Conservation (phyloP, 2,113 vertebrate genomes). For the Sula dactylatra region DNA sequence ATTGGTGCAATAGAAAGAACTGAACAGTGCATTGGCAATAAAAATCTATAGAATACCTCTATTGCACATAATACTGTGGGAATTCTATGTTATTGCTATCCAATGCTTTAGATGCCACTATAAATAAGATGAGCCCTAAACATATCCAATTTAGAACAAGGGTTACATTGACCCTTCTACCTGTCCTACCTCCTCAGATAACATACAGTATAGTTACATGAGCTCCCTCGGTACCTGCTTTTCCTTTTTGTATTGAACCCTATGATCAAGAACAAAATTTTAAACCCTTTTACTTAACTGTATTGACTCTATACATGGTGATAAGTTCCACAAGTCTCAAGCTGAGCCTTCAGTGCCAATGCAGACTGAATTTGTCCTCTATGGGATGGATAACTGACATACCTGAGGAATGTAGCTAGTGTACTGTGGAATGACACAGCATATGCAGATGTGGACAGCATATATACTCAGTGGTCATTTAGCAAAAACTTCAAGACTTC, state of each 20-base stretch:
- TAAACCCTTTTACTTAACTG: background rate
- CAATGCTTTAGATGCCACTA: background rate
- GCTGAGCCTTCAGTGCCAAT: background rate
- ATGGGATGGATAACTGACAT: background rate
- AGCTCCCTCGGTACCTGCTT: background rate
- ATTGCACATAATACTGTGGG: background rate
- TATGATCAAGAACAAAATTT: background rate
- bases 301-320: background rate
- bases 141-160: background rate
- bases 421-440: background rate
- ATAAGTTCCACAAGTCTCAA: fast-evolving
- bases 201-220: background rate
- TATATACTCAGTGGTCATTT: background rate
- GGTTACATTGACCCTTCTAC: background rate
- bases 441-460: background rate
- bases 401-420: background rate
- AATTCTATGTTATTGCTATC: background rate
- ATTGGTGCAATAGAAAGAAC: background rate
- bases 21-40: background rate
- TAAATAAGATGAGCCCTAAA: background rate
- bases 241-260: background rate
- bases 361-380: background rate
- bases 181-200: background rate
- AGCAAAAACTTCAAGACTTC: background rate
- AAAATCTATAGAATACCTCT: background rate